Evolutionary conservation across 2,888 invertebrate genomes (phyloP).

Genomic region (Protodeltote pygarga): DNA sequence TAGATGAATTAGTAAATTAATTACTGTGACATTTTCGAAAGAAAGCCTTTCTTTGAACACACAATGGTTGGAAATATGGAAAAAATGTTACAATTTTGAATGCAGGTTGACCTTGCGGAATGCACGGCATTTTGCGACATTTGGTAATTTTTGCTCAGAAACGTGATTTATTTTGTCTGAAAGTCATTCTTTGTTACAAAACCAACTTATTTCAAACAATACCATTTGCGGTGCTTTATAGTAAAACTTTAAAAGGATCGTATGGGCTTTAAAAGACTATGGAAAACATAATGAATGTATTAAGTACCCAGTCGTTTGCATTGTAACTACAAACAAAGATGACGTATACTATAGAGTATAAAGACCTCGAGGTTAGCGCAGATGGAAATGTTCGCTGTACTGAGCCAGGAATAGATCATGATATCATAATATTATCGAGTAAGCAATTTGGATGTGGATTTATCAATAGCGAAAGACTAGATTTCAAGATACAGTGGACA

Average conservation of each 20-base stretch:
- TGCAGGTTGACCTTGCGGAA: conserved; percentile 73
- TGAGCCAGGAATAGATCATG: conserved; percentile 77
- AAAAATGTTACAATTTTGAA: conserved; percentile 65
- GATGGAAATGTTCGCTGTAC: conserved; percentile 67
- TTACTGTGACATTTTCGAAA: conserved; percentile 72
- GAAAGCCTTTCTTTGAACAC: conserved; percentile 70
- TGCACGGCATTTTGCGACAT: conserved; percentile 76
- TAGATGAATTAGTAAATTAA: conserved; percentile 78
- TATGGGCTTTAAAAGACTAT: conserved; percentile 58
- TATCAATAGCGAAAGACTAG: conserved; percentile 54
- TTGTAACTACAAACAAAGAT: conserved; percentile 65
- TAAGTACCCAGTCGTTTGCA: conserved; percentile 56
- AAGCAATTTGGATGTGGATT: conserved; percentile 63
- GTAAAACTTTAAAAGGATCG: conserved; percentile 60
- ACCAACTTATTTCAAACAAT: conserved; percentile 73
- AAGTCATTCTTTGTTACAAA: conserved; percentile 68
- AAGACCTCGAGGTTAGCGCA: conserved; percentile 70
- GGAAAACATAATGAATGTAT: conserved; percentile 67
- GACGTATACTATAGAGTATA: conserved; percentile 63
- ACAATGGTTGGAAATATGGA: conserved; percentile 58
- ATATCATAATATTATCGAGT: conserved; percentile 77
- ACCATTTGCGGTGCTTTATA: conserved; percentile 79
- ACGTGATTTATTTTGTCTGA: conserved; percentile 75
- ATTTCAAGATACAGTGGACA: conserved; percentile 35
- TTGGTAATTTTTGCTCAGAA: conserved; percentile 78